Percentiles rank a stretch among this genome's conserved stretches.
phyloP scores from a whole-genome alignment of 2,113 vertebrate species.

The Leptobrachium ailaonicum region DNA sequence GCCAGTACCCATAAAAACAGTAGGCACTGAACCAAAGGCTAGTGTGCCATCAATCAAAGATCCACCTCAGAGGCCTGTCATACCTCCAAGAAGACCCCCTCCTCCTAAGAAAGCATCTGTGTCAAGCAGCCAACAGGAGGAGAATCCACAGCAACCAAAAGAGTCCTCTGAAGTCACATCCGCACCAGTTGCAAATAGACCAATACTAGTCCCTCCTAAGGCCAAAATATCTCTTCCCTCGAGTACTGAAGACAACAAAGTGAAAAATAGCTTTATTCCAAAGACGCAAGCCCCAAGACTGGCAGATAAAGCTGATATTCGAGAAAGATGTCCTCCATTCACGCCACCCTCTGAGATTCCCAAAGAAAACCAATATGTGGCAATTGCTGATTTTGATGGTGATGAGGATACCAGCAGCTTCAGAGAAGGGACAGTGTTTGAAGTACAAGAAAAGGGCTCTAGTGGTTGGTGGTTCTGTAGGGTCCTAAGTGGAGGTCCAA shows the following conservation, averaged over 20 bases:
- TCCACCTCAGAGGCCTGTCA: conserved; percentile 71
- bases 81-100: conserved; percentile 86
- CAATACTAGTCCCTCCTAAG: conserved; percentile 85
- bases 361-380: conserved; percentile 87
- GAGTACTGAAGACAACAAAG: conserved; percentile 74
- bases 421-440: conserved; percentile 90
- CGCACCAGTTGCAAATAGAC: conserved; percentile 65
- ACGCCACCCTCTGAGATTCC: conserved; percentile 52
- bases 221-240: conserved; percentile 75
- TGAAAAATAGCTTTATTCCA: conserved; percentile 68
- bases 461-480: conserved; percentile 98
- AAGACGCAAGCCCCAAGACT: conserved; percentile 69
- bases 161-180: conserved; percentile 62
- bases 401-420: conserved; percentile 90
- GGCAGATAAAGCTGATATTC: conserved; percentile 72
- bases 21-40: conserved; percentile 52
- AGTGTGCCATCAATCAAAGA: conserved; percentile 50
- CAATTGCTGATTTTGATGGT: conserved; percentile 91
- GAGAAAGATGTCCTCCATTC: conserved; percentile 69
- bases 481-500: conserved; percentile 74
- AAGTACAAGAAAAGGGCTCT: conserved; percentile 88
- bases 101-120: conserved; percentile 84
- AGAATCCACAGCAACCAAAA: conserved; percentile 64
- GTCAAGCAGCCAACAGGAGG: conserved; percentile 65
- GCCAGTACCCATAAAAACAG: conserved; percentile 51